A percentile compares a stretch with the other conserved stretches of the same genome.
These are phyloP conservation scores for Riparia riparia DNA, from an alignment of 2,113 vertebrate genomes.

Conservation along the genomic window DNA sequence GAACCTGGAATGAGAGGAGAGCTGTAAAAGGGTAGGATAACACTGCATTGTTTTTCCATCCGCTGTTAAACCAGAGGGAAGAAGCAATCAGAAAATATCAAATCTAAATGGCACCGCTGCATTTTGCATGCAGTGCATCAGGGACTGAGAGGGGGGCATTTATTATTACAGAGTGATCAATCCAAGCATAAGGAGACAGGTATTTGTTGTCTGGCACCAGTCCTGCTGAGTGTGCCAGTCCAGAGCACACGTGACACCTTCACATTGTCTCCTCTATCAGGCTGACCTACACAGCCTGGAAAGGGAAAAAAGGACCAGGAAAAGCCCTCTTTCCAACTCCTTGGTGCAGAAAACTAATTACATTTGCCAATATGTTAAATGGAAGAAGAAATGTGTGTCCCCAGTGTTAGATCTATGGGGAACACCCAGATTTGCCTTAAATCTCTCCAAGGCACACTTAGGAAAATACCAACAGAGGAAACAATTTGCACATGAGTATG, in stretches of 20 bases:
- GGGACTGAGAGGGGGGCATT: not conserved
- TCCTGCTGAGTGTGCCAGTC: fast-evolving
- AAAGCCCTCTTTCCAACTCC: not conserved
- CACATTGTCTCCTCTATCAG: not conserved
- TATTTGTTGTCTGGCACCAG: not conserved
- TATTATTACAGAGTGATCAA: not conserved
- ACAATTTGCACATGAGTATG: not conserved
- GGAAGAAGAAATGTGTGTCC: not conserved
- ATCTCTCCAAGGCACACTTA: not conserved
- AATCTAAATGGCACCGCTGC: not conserved
- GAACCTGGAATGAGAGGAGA: no score
- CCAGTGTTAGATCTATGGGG: not conserved
- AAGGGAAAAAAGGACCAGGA: not conserved
- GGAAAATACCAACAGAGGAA: not conserved
- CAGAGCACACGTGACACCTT: not conserved
- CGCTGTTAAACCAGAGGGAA: not conserved
- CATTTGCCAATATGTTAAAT: not conserved
- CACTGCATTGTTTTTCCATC: fast-evolving
- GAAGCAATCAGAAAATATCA: not conserved
- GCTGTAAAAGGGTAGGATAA: not conserved
- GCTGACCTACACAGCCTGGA: not conserved
- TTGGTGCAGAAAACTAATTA: not conserved
- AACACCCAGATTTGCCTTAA: not conserved
- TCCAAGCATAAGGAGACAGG: not conserved
- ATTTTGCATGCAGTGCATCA: not conserved